Evolutionary conservation across 64 coral and sea anemone genomes (phyloP).

Genomic region (Stichodactyla mertensii): DNA sequence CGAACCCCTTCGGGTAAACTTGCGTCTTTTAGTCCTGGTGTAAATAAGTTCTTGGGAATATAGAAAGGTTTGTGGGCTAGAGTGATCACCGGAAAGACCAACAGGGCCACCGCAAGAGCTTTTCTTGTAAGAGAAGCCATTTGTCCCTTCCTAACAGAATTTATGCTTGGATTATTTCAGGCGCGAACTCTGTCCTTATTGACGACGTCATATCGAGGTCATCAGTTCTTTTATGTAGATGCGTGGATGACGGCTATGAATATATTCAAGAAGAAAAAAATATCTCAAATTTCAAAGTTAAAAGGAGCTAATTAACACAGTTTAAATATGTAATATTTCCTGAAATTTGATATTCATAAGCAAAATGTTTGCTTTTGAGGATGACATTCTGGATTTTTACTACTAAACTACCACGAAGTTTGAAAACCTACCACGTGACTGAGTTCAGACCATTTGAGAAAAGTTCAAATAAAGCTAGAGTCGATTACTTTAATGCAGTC

Average conservation of each 20-base stretch:
- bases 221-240: not conserved
- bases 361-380: not conserved
- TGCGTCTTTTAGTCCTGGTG: constrained; percentile 3
- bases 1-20: constrained; percentile 41
- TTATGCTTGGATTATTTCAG: not conserved
- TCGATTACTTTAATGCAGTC: no score
- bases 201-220: not conserved
- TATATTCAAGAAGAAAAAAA: not conserved
- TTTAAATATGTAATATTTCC: constrained; percentile 9
- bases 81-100: not conserved
- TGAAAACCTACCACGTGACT: not conserved
- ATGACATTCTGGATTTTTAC: not conserved
- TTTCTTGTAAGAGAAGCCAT: not conserved
- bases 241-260: not conserved
- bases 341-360: constrained; percentile 9
- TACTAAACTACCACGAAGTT: not conserved
- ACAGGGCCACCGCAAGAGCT: not conserved
- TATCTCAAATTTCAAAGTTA: not conserved
- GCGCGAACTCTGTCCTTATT: not conserved
- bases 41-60: constrained; percentile 45
- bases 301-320: constrained; percentile 2
- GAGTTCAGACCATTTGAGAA: no score
- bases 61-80: constrained; percentile 26
- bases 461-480: no score
- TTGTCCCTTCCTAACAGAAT: not conserved